Conservation (phyloP, 2,113 vertebrate species). For the Otocyon megalotis region DNA sequence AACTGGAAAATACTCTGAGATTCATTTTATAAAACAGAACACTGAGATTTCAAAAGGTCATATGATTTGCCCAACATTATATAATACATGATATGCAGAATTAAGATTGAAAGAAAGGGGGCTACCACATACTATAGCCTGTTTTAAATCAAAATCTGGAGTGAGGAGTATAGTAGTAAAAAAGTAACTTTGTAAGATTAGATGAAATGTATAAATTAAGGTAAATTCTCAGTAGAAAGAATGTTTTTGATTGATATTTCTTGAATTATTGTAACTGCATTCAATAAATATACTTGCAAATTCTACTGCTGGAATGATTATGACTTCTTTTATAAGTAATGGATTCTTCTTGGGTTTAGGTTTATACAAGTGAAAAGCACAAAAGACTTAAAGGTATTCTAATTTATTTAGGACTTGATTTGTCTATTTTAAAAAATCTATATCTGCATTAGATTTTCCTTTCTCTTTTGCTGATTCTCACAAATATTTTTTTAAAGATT, state of each 20-base stretch:
- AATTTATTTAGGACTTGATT: constrained; percentile 53
- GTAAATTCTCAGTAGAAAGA: neutral
- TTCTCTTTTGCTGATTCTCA: constrained; percentile 16
- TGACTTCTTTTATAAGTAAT: constrained; percentile 60
- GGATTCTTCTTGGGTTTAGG: constrained; percentile 14
- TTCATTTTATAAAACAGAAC: neutral
- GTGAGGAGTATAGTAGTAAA: neutral
- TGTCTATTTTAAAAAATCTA: constrained; percentile 41
- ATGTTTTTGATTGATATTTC: neutral
- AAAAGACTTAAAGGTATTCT: constrained; percentile 42
- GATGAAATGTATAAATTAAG: neutral
- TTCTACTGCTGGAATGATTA: constrained; percentile 17
- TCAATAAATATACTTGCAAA: constrained; percentile 31
- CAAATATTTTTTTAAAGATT: neutral
- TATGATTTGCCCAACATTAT: neutral
- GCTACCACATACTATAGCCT: neutral
- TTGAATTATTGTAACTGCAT: neutral
- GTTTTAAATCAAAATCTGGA: neutral
- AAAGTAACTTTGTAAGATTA: neutral
- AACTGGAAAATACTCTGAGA: neutral
- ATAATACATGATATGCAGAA: neutral
- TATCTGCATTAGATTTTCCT: constrained; percentile 32
- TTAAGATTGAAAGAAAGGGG: neutral
- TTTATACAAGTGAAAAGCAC: neutral
- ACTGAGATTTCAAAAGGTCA: neutral